Evolutionary conservation across 2,888 invertebrate genomes (phyloP).

Genomic region (Dynastes hyllus): DNA sequence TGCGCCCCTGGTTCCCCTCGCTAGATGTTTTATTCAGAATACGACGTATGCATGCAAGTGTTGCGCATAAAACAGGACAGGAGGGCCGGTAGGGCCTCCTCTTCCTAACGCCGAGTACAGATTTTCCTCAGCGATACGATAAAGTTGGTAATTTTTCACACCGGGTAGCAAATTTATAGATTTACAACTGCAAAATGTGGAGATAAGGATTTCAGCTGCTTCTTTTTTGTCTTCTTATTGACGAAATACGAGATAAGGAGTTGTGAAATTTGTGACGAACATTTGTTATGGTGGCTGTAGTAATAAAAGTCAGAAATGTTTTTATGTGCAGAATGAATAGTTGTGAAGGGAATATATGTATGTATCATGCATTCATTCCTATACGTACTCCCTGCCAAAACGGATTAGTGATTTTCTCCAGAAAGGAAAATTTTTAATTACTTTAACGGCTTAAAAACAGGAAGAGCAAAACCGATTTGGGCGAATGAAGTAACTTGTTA

Average conservation of each 20-base stretch:
- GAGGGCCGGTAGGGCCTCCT: slow-evolving; percentile 30
- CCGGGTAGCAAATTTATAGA: slow-evolving; percentile 50
- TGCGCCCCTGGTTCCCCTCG: slow-evolving; percentile 50
- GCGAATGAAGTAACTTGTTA: too few species aligned
- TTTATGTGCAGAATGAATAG: neutral
- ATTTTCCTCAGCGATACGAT: slow-evolving; percentile 58
- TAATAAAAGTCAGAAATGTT: too few species aligned
- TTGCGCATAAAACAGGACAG: neutral
- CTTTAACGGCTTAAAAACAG: too few species aligned
- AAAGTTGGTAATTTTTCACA: neutral
- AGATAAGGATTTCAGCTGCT: slow-evolving; percentile 43
- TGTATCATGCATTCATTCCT: too few species aligned
- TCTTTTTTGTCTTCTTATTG: neutral
- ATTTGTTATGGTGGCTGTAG: too few species aligned
- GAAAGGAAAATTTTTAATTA: too few species aligned
- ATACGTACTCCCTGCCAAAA: too few species aligned
- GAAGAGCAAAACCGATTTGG: too few species aligned
- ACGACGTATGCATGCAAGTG: slow-evolving; percentile 55
- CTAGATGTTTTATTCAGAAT: slow-evolving; percentile 65
- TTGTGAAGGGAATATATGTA: neutral
- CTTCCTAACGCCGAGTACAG: slow-evolving; percentile 57
- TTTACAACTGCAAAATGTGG: slow-evolving; percentile 44
- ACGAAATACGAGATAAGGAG: neutral
- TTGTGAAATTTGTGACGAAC: neutral
- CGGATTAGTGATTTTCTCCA: too few species aligned